A percentile compares a stretch with the other conserved stretches of the same genome.
phyloP scores from a whole-genome alignment of 1,140 invertebrate genomes.

The Panulirus ornatus region DNA sequence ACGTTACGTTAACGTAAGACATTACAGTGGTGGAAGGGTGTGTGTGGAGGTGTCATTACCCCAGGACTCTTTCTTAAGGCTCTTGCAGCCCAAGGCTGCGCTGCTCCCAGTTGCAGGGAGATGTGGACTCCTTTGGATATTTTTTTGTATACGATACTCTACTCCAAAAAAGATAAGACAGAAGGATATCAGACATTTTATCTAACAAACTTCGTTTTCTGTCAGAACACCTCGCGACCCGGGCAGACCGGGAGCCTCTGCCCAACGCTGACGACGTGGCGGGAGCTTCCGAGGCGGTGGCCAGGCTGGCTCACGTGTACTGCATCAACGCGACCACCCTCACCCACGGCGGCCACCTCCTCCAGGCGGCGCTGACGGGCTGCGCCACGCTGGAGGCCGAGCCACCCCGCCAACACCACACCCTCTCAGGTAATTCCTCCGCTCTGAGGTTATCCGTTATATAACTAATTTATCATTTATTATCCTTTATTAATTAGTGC shows the following conservation, averaged over 20 bases:
- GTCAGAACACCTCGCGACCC: slow-evolving; percentile 24
- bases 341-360: neutral
- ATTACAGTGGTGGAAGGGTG: too few relatives aligned
- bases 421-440: slow-evolving; percentile 43
- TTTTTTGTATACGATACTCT: too few relatives aligned
- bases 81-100: too few relatives aligned
- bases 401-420: neutral
- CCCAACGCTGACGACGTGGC: slow-evolving; percentile 46
- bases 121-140: too few relatives aligned
- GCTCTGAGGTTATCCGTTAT: too few relatives aligned
- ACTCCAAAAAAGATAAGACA: neutral
- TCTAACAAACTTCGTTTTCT: neutral
- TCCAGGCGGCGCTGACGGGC: neutral
- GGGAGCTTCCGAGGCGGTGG: slow-evolving; percentile 45
- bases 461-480: too few relatives aligned
- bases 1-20: too few relatives aligned
- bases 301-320: slow-evolving; percentile 46
- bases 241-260: slow-evolving; percentile 41
- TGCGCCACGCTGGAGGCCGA: neutral
- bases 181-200: neutral
- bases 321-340: slow-evolving; percentile 22
- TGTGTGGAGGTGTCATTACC: too few relatives aligned
- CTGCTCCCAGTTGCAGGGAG: too few relatives aligned
- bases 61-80: too few relatives aligned
- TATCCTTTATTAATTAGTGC: too few relatives aligned